phyloP scores from a whole-genome alignment of 2,797 vertebrate genomes.

The Iguana delicatissima region DNA sequence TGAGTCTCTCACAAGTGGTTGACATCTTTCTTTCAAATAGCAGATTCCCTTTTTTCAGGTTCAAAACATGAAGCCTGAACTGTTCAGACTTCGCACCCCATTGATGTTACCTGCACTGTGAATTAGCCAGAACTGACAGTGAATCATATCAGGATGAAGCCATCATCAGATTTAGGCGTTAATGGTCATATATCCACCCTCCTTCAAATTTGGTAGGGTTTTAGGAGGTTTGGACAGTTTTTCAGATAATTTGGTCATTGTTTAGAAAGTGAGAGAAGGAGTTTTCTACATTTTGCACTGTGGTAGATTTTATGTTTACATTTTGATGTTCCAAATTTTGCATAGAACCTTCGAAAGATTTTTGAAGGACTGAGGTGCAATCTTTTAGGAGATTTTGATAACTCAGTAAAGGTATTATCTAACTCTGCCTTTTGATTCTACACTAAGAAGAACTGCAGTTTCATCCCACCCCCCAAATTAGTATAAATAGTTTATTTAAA shows the following conservation, averaged over 20 bases:
- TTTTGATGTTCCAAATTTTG: background rate
- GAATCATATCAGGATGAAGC: background rate
- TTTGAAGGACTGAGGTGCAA: no score
- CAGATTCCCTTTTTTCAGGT: background rate
- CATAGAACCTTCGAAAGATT: background rate
- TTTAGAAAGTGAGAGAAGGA: no score
- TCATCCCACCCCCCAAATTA: background rate
- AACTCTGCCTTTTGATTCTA: background rate
- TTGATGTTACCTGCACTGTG: background rate
- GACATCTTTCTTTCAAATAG: background rate
- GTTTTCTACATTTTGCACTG: background rate
- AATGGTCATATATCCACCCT: background rate
- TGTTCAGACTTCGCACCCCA: background rate
- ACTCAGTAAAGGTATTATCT: no score
- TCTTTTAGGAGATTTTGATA: no score
- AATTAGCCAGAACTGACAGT: background rate
- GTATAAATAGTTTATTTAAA: constrained; percentile 1
- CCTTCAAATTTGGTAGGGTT: background rate
- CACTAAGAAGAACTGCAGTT: background rate
- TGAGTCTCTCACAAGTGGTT: no score
- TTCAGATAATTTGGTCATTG: background rate
- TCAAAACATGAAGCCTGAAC: background rate
- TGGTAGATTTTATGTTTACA: background rate
- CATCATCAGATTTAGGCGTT: background rate
- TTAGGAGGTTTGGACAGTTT: no score